Percentiles rank a stretch among this genome's conserved stretches.
phyloP scores from a whole-genome alignment of 2,888 invertebrate genomes.

The Dolichopus griseipennis region DNA sequence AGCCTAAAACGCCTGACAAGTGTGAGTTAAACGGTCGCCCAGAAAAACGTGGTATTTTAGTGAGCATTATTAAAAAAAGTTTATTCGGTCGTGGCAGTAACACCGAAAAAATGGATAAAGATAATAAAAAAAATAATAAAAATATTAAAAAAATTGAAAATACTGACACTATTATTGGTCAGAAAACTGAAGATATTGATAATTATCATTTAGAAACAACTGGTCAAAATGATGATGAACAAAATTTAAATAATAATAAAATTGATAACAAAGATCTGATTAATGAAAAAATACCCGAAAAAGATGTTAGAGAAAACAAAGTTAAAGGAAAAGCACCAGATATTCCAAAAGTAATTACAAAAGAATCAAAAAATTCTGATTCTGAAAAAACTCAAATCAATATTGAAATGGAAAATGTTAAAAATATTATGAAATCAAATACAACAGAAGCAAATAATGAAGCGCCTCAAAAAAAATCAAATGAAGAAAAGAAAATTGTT shows the following conservation, averaged over 20 bases:
- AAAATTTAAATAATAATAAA: neutral
- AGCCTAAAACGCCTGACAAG: neutral
- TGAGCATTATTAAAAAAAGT: conserved; percentile 12
- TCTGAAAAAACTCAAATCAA: too few relatives aligned
- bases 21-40: neutral
- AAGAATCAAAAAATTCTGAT: neutral
- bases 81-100: conserved; percentile 8
- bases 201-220: neutral
- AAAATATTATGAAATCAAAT: neutral
- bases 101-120: conserved; percentile 7
- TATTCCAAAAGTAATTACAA: neutral
- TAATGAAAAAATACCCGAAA: too few relatives aligned
- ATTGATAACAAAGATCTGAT: neutral
- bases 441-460: neutral
- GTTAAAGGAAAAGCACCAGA: neutral
- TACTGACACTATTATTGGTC: neutral
- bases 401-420: neutral
- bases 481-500: neutral
- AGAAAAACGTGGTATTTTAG: conserved; percentile 5
- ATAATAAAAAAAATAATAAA: neutral
- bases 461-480: neutral
- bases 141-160: neutral
- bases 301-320: too few relatives aligned
- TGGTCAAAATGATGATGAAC: neutral
- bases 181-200: neutral